phyloP scores from a whole-genome alignment of 2,888 invertebrate species.

The Formica aserva region DNA sequence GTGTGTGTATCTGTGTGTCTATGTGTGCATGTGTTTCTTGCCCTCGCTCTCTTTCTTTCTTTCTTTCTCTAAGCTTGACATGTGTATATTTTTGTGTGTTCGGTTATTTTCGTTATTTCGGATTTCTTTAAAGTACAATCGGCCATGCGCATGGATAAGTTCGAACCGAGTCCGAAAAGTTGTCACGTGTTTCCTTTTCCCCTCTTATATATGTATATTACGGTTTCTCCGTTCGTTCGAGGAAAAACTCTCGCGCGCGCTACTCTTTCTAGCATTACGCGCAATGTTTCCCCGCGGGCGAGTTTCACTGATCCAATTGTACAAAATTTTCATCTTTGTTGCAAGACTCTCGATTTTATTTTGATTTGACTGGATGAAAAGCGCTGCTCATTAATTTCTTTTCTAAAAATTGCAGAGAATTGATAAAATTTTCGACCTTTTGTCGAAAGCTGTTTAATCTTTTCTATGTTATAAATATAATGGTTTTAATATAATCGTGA shows the following conservation, averaged over 20 bases:
- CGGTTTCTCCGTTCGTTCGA: not conserved
- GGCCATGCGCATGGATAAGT: slow-evolving; percentile 43
- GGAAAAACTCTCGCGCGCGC: not conserved
- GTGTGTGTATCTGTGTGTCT: not conserved
- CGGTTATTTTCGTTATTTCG: slow-evolving; percentile 39
- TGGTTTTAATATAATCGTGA: not conserved
- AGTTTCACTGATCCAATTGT: slow-evolving; percentile 31
- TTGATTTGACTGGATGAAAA: slow-evolving; percentile 3
- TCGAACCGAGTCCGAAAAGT: slow-evolving; percentile 1
- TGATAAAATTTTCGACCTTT: not conserved
- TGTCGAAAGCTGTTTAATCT: not conserved
- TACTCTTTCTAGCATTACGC: slow-evolving; percentile 13
- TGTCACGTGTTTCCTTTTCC: slow-evolving; percentile 25
- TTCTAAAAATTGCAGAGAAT: not conserved
- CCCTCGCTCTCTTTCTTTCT: not conserved
- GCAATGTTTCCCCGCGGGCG: slow-evolving; percentile 17
- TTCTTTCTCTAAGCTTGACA: slow-evolving; percentile 4
- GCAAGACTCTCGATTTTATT: not conserved
- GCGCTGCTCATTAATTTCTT: not conserved
- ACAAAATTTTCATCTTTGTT: not conserved
- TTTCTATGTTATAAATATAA: not conserved
- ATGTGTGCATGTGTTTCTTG: not conserved
- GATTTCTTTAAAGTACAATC: slow-evolving; percentile 55
- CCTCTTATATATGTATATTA: not conserved
- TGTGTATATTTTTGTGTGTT: not conserved